These are phyloP conservation scores for Chrysochloris asiatica DNA, from an alignment of 2,113 vertebrate species.

Conservation along the genomic window DNA sequence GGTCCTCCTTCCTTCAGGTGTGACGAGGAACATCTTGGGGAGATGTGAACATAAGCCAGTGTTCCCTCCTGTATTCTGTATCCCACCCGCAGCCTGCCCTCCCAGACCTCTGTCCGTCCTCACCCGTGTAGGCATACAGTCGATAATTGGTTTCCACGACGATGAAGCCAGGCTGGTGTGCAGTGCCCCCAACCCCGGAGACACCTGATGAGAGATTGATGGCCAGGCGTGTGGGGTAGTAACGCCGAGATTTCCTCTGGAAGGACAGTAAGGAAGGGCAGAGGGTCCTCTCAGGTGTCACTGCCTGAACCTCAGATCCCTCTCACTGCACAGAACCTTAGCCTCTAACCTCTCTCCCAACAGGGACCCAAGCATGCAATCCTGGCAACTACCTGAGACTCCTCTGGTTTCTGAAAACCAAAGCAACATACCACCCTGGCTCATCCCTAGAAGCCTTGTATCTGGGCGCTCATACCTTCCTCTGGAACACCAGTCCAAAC, in stretches of 20 bases:
- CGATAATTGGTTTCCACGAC: conserved; percentile 95
- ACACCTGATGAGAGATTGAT: conserved; percentile 93
- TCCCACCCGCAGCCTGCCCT: too few species aligned
- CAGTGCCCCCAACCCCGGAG: conserved; percentile 81
- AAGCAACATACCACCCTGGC: not conserved
- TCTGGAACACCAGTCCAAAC: conserved; percentile 95
- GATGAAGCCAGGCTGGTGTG: conserved; percentile 88
- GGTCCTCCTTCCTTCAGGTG: not conserved
- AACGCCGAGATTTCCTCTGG: conserved; percentile 93
- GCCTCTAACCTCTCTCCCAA: not conserved
- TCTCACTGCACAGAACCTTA: not conserved
- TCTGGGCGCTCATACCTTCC: conserved; percentile 86
- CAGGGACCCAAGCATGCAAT: not conserved
- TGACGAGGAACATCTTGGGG: not conserved
- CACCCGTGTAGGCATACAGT: conserved; percentile 94
- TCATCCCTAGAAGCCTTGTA: not conserved
- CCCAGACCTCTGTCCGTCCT: conserved; percentile 29
- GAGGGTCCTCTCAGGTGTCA: not conserved
- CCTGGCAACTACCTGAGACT: not conserved
- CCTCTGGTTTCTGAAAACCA: not conserved
- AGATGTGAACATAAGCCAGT: not conserved
- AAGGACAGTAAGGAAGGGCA: not conserved
- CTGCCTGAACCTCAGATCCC: not conserved
- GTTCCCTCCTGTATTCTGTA: not conserved
- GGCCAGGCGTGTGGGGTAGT: conserved; percentile 93